These are phyloP conservation scores for Alethe diademata DNA, from an alignment of 2,113 vertebrate genomes.

Conservation along the genomic window DNA sequence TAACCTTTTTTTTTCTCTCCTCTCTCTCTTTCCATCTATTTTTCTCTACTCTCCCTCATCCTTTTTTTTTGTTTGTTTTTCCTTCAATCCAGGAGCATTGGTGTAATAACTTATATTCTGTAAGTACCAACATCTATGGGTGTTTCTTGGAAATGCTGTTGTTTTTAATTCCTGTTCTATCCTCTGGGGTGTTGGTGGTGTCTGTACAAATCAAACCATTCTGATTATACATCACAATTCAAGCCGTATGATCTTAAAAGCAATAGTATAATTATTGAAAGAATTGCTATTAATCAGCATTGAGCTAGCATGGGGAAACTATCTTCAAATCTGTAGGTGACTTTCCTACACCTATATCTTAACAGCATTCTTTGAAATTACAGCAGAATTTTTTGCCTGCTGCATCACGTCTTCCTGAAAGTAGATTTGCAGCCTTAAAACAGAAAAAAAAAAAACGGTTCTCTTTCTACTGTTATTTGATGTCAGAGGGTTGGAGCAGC, in stretches of 20 bases:
- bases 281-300: not conserved
- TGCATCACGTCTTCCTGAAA: not conserved
- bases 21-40: not conserved
- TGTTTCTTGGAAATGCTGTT: not conserved
- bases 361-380: not conserved
- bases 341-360: not conserved
- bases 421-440: not conserved
- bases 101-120: conserved; percentile 88
- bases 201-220: not conserved
- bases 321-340: not conserved
- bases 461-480: not conserved
- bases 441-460: not conserved
- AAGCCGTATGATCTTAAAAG: not conserved
- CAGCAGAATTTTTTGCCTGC: not conserved
- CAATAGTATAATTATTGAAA: not conserved
- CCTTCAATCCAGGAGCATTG: conserved; percentile 78
- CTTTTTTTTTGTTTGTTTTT: not conserved
- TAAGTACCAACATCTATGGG: conserved; percentile 72
- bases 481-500: not conserved
- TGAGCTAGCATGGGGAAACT: not conserved
- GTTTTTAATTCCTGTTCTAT: not conserved
- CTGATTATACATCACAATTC: not conserved
- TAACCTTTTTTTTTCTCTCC: conserved; percentile 18
- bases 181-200: not conserved
- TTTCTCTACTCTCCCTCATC: not conserved